Evolutionary conservation across 2,113 vertebrate genomes (phyloP).

Genomic region (Platycercus adscitus): DNA sequence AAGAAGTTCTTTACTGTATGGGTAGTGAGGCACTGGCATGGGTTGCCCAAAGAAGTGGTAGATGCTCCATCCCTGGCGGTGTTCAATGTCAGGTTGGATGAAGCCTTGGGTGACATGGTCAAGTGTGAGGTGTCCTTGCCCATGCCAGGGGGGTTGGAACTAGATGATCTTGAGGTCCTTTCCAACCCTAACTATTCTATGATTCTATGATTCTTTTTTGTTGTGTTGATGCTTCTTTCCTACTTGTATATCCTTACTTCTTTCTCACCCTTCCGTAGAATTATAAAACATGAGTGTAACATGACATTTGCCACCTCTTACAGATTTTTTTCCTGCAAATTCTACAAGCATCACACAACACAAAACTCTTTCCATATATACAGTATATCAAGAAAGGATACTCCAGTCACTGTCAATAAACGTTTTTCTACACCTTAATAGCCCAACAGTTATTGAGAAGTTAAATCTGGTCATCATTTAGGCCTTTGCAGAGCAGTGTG

Average conservation of each 20-base stretch:
- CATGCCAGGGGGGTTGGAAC: background rate
- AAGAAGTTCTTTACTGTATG: background rate
- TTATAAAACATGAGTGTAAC: background rate
- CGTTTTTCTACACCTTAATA: background rate
- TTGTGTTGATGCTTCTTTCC: background rate
- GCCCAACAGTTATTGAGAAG: background rate
- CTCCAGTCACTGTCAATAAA: background rate
- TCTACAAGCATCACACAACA: background rate
- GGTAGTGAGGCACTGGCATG: background rate
- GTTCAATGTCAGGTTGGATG: background rate
- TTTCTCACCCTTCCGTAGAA: background rate
- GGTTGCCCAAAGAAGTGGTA: background rate
- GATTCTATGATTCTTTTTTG: no score
- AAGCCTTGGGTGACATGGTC: background rate
- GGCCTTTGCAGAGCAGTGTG: background rate
- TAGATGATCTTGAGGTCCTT: background rate
- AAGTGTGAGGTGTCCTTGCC: background rate
- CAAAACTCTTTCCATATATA: background rate
- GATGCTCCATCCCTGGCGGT: background rate
- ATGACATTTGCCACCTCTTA: background rate
- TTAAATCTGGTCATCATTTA: background rate
- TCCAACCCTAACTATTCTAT: background rate
- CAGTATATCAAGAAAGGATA: background rate
- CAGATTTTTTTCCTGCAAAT: background rate
- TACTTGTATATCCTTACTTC: background rate